phyloP scores from a whole-genome alignment of 2,888 invertebrate species.

The Pseudoips prasinana region DNA sequence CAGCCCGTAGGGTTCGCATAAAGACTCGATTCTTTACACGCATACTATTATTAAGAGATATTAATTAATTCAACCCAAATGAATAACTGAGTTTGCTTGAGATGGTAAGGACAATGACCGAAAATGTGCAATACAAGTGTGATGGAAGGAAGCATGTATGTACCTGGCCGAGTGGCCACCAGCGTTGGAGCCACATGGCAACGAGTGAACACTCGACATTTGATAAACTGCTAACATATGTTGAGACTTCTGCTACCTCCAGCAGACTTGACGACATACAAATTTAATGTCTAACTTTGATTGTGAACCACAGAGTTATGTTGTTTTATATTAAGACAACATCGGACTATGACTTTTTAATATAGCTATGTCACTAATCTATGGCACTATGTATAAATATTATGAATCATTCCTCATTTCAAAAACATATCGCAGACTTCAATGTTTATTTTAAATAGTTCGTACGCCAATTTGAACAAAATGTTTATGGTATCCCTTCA shows the following conservation, averaged over 20 bases:
- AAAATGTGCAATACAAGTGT: constrained; percentile 53
- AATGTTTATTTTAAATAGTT: too few species aligned
- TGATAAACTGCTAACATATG: constrained; percentile 61
- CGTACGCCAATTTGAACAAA: too few species aligned
- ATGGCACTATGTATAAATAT: too few species aligned
- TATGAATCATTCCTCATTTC: too few species aligned
- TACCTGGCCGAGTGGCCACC: constrained; percentile 67
- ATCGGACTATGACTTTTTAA: too few species aligned
- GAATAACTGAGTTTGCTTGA: constrained; percentile 10
- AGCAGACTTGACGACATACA: constrained; percentile 29
- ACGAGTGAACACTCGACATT: constrained; percentile 52
- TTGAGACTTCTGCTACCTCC: constrained; percentile 39
- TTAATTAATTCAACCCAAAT: constrained; percentile 40
- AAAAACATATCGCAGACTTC: too few species aligned
- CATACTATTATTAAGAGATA: constrained; percentile 27
- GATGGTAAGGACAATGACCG: constrained; percentile 34
- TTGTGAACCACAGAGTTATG: too few species aligned
- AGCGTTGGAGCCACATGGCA: constrained; percentile 56
- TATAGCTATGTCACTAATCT: too few species aligned
- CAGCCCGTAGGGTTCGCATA: constrained; percentile 35
- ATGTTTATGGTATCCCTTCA: too few species aligned
- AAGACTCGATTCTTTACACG: constrained; percentile 22
- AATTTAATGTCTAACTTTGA: neutral
- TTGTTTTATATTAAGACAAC: too few species aligned
- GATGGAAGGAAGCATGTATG: constrained; percentile 56